These are phyloP conservation scores for Drosophila funebris DNA, from an alignment of 1,140 invertebrate genomes.

Conservation along the genomic window DNA sequence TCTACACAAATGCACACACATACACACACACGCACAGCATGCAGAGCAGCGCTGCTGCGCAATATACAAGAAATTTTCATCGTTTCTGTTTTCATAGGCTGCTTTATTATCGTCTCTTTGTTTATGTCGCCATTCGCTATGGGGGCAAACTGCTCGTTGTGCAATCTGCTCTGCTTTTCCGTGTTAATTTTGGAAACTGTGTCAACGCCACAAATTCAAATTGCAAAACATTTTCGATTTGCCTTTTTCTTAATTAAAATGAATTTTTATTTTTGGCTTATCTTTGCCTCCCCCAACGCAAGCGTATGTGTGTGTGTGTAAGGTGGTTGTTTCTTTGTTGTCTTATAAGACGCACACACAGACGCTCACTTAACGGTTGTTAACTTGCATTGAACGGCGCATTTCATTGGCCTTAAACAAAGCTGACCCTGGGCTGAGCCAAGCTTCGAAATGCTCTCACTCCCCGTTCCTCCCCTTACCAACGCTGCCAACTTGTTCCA, in stretches of 20 bases:
- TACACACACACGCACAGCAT: conserved; percentile 6
- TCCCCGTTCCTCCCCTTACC: neutral
- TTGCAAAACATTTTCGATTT: conserved; percentile 15
- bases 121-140: conserved; percentile 61
- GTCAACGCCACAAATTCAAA: conserved; percentile 42
- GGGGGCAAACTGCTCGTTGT: conserved; percentile 47
- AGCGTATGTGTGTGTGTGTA: conserved; percentile 1
- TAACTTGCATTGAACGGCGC: conserved; percentile 47
- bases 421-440: conserved; percentile 25
- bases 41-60: conserved; percentile 60
- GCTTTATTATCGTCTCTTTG: conserved; percentile 65
- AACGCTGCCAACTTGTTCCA: no score
- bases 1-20: neutral
- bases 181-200: conserved; percentile 73
- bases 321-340: conserved; percentile 50
- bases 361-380: conserved; percentile 14
- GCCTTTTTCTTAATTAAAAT: neutral
- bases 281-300: neutral
- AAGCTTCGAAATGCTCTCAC: conserved; percentile 7
- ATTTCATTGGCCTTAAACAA: conserved; percentile 17
- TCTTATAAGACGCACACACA: conserved; percentile 7
- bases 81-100: conserved; percentile 68
- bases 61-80: conserved; percentile 53
- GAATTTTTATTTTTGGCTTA: neutral
- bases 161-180: conserved; percentile 48